phyloP scores from a whole-genome alignment of 35 echinoderm and acorn worm genomes.

The Antedon bifida region DNA sequence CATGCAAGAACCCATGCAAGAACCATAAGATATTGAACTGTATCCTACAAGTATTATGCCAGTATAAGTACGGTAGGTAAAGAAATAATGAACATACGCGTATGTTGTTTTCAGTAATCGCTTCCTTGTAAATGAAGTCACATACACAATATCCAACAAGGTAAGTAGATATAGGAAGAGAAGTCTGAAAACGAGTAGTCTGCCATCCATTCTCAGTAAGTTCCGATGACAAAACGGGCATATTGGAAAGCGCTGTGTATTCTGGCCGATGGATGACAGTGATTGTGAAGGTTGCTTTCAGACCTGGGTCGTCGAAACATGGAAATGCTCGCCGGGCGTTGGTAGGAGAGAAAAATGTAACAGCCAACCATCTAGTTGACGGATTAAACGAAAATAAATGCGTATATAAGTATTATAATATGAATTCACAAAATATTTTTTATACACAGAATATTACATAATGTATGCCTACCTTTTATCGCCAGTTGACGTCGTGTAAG shows the following conservation, averaged over 20 bases:
- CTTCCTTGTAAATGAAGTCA: conserved; percentile 16
- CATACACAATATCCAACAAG: conserved; percentile 33
- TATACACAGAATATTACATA: too few relatives aligned
- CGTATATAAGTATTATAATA: too few relatives aligned
- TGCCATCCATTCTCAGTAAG: neutral
- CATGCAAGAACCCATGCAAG: too few relatives aligned
- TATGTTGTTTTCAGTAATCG: neutral
- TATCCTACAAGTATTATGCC: too few relatives aligned
- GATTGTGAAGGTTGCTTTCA: conserved; percentile 71
- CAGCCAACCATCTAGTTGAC: conserved; percentile 30
- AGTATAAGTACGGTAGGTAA: too few relatives aligned
- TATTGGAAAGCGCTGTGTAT: conserved; percentile 80
- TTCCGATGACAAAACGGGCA: conserved; percentile 23
- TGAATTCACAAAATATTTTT: too few relatives aligned
- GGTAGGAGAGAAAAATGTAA: conserved; percentile 73
- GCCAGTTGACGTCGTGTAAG: conserved; percentile 34
- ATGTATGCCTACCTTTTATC: conserved; percentile 51
- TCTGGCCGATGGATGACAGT: conserved; percentile 41
- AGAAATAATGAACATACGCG: neutral
- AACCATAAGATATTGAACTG: too few relatives aligned
- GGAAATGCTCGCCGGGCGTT: conserved; percentile 75
- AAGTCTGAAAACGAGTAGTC: conserved; percentile 5
- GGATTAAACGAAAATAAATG: neutral
- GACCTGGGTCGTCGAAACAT: conserved; percentile 80
- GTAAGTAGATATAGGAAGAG: conserved; percentile 23